phyloP scores from a whole-genome alignment of 1,140 invertebrate species.

The Rhopalosiphum padi region DNA sequence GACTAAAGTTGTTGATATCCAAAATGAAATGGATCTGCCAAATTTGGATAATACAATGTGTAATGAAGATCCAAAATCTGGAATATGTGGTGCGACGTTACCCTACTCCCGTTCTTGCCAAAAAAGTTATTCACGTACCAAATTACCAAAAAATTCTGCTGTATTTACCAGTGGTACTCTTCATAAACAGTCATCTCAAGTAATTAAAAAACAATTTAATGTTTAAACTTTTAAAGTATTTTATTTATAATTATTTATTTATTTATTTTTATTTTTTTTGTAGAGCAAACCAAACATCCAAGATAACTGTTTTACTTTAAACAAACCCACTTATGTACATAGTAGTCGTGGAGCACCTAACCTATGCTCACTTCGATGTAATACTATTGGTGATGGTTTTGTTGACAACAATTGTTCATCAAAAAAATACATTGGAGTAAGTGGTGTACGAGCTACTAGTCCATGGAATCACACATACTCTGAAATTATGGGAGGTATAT shows the following conservation, averaged over 20 bases:
- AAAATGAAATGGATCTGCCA: slow-evolving; percentile 48
- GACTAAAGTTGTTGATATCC: slow-evolving; percentile 21
- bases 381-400: slow-evolving; percentile 51
- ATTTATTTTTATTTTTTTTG: not conserved
- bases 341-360: slow-evolving; percentile 35
- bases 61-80: slow-evolving; percentile 4
- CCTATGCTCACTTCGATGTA: slow-evolving; percentile 34
- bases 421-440: slow-evolving; percentile 39
- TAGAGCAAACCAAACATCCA: slow-evolving; percentile 47
- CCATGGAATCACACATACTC: slow-evolving; percentile 71
- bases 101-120: slow-evolving; percentile 53
- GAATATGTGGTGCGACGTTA: slow-evolving; percentile 37
- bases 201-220: not conserved
- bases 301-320: slow-evolving; percentile 51
- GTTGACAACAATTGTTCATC: slow-evolving; percentile 42
- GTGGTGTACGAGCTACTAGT: slow-evolving; percentile 61
- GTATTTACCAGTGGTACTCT: slow-evolving; percentile 26
- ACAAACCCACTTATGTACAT: slow-evolving; percentile 45
- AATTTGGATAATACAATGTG: slow-evolving; percentile 14
- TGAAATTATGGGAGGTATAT: slow-evolving; percentile 67
- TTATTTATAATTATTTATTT: not conserved
- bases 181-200: slow-evolving; percentile 52
- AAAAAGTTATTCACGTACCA: slow-evolving; percentile 35
- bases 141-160: slow-evolving; percentile 15
- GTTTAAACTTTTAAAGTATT: not conserved